Percentiles rank a stretch among this genome's conserved stretches.
These are phyloP conservation scores for Helleia helle DNA, from an alignment of 2,888 invertebrate genomes.

Conservation along the genomic window DNA sequence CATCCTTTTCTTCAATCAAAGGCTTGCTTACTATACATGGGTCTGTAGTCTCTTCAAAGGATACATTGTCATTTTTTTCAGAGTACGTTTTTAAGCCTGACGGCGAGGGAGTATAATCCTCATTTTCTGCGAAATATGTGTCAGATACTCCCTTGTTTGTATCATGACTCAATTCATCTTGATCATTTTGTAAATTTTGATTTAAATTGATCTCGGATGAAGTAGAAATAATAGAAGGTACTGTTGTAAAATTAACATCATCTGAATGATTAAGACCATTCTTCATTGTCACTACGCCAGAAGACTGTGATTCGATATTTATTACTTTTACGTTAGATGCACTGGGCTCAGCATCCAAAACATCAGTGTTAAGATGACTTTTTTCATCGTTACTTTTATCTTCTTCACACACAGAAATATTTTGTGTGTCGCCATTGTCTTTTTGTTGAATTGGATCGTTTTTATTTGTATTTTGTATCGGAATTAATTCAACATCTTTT, in stretches of 20 bases:
- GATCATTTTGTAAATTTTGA: too few relatives aligned
- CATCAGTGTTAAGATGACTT: neutral
- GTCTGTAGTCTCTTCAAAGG: neutral
- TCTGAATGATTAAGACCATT: neutral
- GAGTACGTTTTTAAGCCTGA: neutral
- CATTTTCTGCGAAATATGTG: too few relatives aligned
- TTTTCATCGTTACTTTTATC: neutral
- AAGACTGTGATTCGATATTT: neutral
- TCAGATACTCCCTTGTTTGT: too few relatives aligned
- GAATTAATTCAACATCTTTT: conserved; percentile 35
- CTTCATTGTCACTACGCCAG: neutral
- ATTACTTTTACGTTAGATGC: conserved; percentile 8
- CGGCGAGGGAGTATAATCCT: too few relatives aligned
- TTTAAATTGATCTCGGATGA: neutral
- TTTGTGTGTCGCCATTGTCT: conserved; percentile 2
- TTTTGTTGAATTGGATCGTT: neutral
- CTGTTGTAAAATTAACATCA: neutral
- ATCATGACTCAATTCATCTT: too few relatives aligned
- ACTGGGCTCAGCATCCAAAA: conserved; percentile 6
- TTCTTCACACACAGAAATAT: neutral
- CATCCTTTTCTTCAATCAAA: neutral
- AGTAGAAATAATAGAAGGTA: neutral
- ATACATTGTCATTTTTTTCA: neutral
- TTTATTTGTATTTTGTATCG: conserved; percentile 14
- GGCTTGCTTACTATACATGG: too few relatives aligned